Base-by-base conservation (phyloP, 2,797 vertebrate genomes). In the Alcedo quadribrachys region DNA sequence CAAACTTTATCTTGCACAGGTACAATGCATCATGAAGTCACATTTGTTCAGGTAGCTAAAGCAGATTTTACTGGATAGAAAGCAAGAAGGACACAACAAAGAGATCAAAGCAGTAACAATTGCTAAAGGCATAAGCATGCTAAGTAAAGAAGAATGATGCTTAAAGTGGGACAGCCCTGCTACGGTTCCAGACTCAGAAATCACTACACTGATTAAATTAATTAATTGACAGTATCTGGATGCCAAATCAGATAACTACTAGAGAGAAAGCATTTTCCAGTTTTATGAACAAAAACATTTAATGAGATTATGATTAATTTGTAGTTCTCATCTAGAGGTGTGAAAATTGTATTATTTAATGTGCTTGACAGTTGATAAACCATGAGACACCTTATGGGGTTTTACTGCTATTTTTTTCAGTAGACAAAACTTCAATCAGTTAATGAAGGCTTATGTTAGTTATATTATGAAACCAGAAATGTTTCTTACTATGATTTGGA, bases 381-480 rank as follows among this genome's bases (percentile, higher is more conserved):
- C 1, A 12, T 19, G 28, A 74, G 16, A 67, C 2, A 45, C 7
- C 0, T 74, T 51, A 40, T 28, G 17, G 58, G 30, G 15, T 7
- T 84, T 65, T 57, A 17, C 11, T 28, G 6, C 0, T 71, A 1
- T 8, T 71, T 68, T 79, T 67, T 70, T 30, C 27, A 11, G 3
- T 17, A 58, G 25, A 45, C 11, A 43, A 43, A 9, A 35, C 7
- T 48, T 17, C 13, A 80, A 0, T 9, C 25, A 24, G 0, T 5
- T 88, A 51, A 62, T 18, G 24, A 32, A 1, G 0, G 15, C 4
- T 5, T 42, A n/a, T 33, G 2, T 1, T 51, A 53, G 4, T 2
- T 51, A 13, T 20, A 15, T 40, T 40, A 68, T 2, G 3, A 87
- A 84, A 37, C 4, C 28, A 42, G 19, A 57, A 43, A 33, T 27